These are phyloP conservation scores for Cygnus atratus DNA, from an alignment of 2,113 vertebrate genomes.

Conservation along the genomic window DNA sequence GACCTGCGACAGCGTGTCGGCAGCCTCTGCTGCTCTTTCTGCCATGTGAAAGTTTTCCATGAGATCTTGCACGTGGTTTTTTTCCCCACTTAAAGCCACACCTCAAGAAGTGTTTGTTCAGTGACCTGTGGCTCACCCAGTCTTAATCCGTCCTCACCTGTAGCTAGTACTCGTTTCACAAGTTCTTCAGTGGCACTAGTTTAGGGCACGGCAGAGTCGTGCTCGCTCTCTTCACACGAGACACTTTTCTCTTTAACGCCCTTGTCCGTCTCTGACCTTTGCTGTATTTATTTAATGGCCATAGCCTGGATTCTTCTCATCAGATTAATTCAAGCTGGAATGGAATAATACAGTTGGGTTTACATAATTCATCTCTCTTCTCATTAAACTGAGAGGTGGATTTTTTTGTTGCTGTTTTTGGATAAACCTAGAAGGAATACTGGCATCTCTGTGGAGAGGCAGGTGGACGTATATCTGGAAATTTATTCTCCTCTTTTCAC, in stretches of 20 bases:
- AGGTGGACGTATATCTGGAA: not conserved
- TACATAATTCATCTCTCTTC: not conserved
- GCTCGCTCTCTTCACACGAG: not conserved
- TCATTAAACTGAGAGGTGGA: not conserved
- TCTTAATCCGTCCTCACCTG: not conserved
- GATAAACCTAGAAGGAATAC: not conserved
- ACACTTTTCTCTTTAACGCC: accelerated
- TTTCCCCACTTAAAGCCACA: not conserved
- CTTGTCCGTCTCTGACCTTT: not conserved
- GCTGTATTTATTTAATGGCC: not conserved
- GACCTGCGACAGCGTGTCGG: not conserved
- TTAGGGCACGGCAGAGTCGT: not conserved
- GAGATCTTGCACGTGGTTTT: not conserved
- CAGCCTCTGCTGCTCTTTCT: not conserved
- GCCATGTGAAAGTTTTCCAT: not conserved
- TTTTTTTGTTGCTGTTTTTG: not conserved
- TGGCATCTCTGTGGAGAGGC: not conserved
- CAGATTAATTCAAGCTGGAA: not conserved
- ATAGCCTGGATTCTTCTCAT: not conserved
- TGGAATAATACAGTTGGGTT: not conserved
- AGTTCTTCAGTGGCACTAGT: not conserved
- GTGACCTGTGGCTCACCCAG: not conserved
- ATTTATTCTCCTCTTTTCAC: not conserved
- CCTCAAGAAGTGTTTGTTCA: not conserved
- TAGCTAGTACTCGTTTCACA: not conserved